Conservation (phyloP, 2,888 invertebrate genomes). For the Drosophila meridiana region DNA sequence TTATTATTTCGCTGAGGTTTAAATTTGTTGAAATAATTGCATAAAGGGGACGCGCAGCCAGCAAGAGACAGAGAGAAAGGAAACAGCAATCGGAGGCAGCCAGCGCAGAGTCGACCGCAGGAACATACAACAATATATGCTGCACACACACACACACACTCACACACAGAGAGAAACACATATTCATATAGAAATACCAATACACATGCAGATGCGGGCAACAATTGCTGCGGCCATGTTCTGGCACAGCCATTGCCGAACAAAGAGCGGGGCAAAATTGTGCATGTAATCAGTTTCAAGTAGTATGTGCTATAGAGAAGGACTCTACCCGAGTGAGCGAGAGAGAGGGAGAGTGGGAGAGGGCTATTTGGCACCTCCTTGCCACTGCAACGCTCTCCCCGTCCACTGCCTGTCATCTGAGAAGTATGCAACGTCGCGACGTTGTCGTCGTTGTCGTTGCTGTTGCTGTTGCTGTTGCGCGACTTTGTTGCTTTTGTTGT, state of each 20-base stretch:
- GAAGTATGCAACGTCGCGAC: constrained; percentile 68
- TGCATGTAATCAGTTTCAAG: constrained; percentile 80
- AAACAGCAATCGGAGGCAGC: constrained; percentile 68
- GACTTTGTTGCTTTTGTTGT: constrained; percentile 73
- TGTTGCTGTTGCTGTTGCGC: constrained; percentile 36
- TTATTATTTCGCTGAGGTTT: constrained; percentile 80
- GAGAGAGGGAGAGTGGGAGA: not conserved
- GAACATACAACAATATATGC: constrained; percentile 61
- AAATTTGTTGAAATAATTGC: constrained; percentile 80
- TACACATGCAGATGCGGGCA: constrained; percentile 50
- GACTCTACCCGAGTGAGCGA: constrained; percentile 48
- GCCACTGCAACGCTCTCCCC: constrained; percentile 3
- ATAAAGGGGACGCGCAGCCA: constrained; percentile 28
- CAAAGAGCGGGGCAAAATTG: constrained; percentile 75
- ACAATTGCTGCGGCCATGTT: constrained; percentile 64
- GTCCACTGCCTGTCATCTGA: constrained; percentile 65
- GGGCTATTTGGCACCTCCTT: constrained; percentile 56
- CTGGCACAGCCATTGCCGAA: constrained; percentile 55
- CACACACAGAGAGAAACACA: not conserved
- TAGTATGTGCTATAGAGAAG: constrained; percentile 47
- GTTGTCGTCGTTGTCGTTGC: constrained; percentile 25
- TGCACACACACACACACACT: constrained; percentile 18
- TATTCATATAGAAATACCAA: constrained; percentile 35
- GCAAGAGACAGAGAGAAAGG: constrained; percentile 41
- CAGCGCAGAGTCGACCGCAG: constrained; percentile 61